These are phyloP conservation scores for Leptocoma aspasia DNA, from an alignment of 2,113 vertebrate genomes.

Conservation along the genomic window DNA sequence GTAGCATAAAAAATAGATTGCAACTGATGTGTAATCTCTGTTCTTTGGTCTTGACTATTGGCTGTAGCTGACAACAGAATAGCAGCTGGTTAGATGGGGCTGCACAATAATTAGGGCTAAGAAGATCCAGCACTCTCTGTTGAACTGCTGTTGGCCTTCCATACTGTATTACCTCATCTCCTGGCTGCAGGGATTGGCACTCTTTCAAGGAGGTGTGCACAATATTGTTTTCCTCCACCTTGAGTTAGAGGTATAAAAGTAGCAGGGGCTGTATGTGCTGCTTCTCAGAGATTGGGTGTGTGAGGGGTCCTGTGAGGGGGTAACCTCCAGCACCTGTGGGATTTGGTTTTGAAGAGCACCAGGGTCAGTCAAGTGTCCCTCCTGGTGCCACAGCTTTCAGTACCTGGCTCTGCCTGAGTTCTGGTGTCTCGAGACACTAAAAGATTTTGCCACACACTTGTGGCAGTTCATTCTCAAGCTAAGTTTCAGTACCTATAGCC, in stretches of 20 bases:
- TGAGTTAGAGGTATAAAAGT: neutral
- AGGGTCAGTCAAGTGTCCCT: neutral
- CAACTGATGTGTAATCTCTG: neutral
- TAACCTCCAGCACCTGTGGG: neutral
- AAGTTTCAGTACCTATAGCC: neutral
- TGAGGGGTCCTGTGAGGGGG: neutral
- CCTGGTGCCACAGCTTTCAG: neutral
- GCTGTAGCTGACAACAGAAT: neutral
- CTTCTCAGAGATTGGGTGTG: neutral
- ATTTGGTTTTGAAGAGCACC: neutral
- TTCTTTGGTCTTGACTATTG: neutral
- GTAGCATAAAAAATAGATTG: neutral
- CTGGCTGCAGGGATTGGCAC: neutral
- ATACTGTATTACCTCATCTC: neutral
- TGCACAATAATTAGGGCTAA: neutral
- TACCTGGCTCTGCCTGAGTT: neutral
- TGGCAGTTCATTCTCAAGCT: neutral
- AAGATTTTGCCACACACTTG: neutral
- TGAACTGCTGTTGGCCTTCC: constrained; percentile 19
- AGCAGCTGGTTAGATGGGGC: neutral
- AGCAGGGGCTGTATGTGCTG: neutral
- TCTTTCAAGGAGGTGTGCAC: neutral
- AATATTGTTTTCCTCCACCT: neutral
- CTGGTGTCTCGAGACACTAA: accelerated
- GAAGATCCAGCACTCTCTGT: neutral